Evolutionary conservation across 2,113 vertebrate genomes (phyloP).

Genomic region (Tauraco erythrolophus): DNA sequence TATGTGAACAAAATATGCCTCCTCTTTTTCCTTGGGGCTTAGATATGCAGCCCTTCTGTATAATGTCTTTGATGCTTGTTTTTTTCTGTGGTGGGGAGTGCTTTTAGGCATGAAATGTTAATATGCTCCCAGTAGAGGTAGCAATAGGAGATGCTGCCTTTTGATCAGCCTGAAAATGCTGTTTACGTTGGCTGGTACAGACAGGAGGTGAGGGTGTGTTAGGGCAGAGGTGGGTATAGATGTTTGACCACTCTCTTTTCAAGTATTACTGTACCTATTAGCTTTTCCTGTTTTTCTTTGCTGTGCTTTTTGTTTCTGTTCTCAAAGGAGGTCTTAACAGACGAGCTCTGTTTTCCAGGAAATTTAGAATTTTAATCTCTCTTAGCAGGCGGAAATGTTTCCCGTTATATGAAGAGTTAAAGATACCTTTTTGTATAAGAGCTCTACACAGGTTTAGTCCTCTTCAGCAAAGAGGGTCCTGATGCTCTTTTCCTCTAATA

Average conservation of each 20-base stretch:
- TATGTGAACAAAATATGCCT: neutral
- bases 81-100: conserved; percentile 7
- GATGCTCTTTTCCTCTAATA: neutral
- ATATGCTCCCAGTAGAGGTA: conserved; percentile 1
- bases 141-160: conserved; percentile 14
- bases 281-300: neutral
- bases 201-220: neutral
- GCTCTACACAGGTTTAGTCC: neutral
- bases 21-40: neutral
- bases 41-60: neutral
- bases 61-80: conserved; percentile 40
- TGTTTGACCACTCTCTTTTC: conserved; percentile 22
- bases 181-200: neutral
- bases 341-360: neutral
- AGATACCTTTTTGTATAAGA: neutral
- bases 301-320: neutral
- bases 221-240: neutral
- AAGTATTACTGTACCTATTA: conserved; percentile 14
- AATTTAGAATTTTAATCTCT: neutral
- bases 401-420: neutral
- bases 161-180: conserved; percentile 36
- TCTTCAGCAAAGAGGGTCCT: neutral
- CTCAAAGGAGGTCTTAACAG: neutral
- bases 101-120: conserved; percentile 47
- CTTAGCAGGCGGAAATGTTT: neutral